phyloP scores from a whole-genome alignment of 2,113 vertebrate species.

The Colossoma macropomum region DNA sequence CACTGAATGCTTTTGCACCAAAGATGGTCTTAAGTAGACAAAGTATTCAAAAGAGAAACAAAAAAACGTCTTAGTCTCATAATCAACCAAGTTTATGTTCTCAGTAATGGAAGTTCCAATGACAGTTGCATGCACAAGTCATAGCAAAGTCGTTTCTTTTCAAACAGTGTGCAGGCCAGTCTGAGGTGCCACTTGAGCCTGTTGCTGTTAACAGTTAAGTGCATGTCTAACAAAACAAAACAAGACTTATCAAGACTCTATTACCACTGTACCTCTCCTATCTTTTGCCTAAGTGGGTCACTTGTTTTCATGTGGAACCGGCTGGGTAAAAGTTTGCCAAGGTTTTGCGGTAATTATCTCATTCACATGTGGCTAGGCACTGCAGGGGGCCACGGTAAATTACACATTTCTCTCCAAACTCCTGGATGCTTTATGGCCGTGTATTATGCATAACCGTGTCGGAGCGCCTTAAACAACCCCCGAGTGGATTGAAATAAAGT shows the following conservation, averaged over 20 bases:
- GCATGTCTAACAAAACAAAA: constrained; percentile 10
- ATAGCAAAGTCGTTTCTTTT: not conserved
- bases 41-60: not conserved
- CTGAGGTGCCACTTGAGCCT: not conserved
- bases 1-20: not conserved
- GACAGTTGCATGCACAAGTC: not conserved
- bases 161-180: not conserved
- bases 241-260: constrained; percentile 65
- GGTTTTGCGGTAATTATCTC: constrained; percentile 79
- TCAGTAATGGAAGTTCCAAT: not conserved
- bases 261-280: constrained; percentile 26
- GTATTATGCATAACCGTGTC: constrained; percentile 77
- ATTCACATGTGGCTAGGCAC: constrained; percentile 70
- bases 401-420: constrained; percentile 77
- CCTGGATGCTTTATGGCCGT: constrained; percentile 76
- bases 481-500: constrained; percentile 81
- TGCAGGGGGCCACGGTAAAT: constrained; percentile 76
- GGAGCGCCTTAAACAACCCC: constrained; percentile 77
- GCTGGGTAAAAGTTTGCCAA: constrained; percentile 75
- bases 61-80: not conserved
- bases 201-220: constrained; percentile 48
- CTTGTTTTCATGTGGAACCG: constrained; percentile 73
- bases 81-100: not conserved
- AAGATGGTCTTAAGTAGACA: not conserved
- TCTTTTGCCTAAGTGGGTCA: constrained; percentile 76